Evolutionary conservation across 2,797 vertebrate species (phyloP).

Genomic region (Oreochromis mossambicus): DNA sequence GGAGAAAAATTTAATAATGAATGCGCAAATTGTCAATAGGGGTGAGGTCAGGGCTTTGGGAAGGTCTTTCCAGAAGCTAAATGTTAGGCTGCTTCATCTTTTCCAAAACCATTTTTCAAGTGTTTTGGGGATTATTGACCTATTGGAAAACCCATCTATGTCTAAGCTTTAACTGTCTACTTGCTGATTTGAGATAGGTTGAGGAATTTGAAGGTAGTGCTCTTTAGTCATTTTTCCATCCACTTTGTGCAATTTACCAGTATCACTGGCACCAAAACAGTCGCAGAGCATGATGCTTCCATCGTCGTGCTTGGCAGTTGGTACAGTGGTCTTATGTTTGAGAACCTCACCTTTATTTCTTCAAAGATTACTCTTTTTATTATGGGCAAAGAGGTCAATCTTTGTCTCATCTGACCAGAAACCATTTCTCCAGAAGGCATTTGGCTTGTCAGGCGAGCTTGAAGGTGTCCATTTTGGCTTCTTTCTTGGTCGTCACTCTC

Average conservation of each 20-base stretch:
- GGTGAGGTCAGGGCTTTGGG: background rate
- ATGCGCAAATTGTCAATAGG: background rate
- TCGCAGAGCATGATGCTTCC: background rate
- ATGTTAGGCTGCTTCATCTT: background rate
- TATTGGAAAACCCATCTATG: too few species aligned
- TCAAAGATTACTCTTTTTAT: background rate
- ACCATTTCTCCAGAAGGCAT: background rate
- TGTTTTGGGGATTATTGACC: background rate
- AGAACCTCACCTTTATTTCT: background rate
- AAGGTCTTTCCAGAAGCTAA: background rate
- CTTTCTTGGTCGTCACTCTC: background rate
- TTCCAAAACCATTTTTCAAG: background rate
- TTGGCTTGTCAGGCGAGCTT: background rate
- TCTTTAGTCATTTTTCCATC: too few species aligned
- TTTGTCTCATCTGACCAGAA: background rate
- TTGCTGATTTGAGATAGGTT: too few species aligned
- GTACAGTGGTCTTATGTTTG: background rate
- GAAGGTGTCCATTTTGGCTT: background rate
- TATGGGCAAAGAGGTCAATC: background rate
- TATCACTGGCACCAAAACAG: too few species aligned
- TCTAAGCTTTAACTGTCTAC: too few species aligned
- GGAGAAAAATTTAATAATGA: background rate
- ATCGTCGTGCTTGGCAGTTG: background rate
- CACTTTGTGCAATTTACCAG: too few species aligned
- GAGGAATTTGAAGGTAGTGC: too few species aligned